A percentile compares a stretch with the other conserved stretches of the same genome.
phyloP scores from a whole-genome alignment of 1,140 invertebrate species.

The Eurosta solidaginis region DNA sequence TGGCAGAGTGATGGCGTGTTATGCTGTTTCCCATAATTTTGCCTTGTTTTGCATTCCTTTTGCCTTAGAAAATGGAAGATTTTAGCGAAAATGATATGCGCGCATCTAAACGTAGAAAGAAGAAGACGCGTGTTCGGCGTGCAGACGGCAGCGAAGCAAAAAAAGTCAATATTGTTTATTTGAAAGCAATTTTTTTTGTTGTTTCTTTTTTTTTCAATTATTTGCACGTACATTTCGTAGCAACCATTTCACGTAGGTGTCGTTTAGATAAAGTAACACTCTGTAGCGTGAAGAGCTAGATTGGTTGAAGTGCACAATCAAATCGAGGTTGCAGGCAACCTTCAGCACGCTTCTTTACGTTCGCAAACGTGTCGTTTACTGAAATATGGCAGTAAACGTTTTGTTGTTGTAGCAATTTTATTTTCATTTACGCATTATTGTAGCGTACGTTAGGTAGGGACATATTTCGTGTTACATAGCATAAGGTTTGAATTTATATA shows the following conservation, averaged over 20 bases:
- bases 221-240: background rate
- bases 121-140: background rate
- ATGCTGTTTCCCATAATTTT: background rate
- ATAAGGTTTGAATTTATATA: no score
- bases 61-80: background rate
- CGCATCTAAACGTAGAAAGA: background rate
- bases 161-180: slow-evolving; percentile 25
- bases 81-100: background rate
- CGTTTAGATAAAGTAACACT: background rate
- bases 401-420: background rate
- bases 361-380: background rate
- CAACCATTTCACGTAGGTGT: background rate
- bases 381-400: background rate
- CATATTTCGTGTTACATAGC: background rate
- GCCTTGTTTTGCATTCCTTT: background rate
- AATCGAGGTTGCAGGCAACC: background rate
- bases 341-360: background rate
- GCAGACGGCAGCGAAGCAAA: background rate
- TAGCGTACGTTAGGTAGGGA: background rate
- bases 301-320: no score
- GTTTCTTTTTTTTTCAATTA: background rate
- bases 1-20: background rate
- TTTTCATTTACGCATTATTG: background rate
- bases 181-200: no score
- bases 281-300: background rate